Base-by-base conservation (phyloP, 2,797 vertebrate genomes). In the Staurois parvus region DNA sequence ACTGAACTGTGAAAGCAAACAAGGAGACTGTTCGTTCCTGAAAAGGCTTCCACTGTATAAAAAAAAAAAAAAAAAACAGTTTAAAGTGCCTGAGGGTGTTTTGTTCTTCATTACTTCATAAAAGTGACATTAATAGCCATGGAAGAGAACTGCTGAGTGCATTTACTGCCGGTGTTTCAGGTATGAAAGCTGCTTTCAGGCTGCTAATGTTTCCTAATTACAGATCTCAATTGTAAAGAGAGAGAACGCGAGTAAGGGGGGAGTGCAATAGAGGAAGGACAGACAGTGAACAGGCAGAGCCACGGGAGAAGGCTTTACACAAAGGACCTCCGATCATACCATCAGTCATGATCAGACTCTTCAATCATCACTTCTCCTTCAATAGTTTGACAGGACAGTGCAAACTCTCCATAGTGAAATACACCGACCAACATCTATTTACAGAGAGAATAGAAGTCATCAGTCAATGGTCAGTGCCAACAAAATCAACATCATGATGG, bases 101-200 rank as follows among this genome's bases (percentile, higher is more conserved):
- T 95, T 94, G 93, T 92, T 95, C 94, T 92, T 95, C 94, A 92
- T 94, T 94, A 94, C 93, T 95, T 95, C 94, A 94, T 93, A 94
- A 92, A 95, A 95, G 92, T 94, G 95, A 95, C 94, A 95, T 95
- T 95, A 95, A 95, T 94, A 95, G 94, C 93, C 93, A 94, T 91
- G 91, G 90, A 94, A 95, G 93, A 95, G 94, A 92, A 91, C 92
- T 93, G 94, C 91, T 88, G 92, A 95, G 92, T 91, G 92, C 93
- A 95, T 95, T 95, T 95, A 95, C 3, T 83, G 92, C 93, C 93
- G 93, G 92, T 92, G 93, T 94, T 95, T 93, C 93, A 94, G 93
- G 93, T 95, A 94, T 88, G 93, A 95, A 95, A 93, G 93, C 94
- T 94, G 93, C 92, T 94, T 92, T 90, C 92, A 94, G 94, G 91